Conservation (phyloP, 2,888 invertebrate genomes). For the Troides aeacus region DNA sequence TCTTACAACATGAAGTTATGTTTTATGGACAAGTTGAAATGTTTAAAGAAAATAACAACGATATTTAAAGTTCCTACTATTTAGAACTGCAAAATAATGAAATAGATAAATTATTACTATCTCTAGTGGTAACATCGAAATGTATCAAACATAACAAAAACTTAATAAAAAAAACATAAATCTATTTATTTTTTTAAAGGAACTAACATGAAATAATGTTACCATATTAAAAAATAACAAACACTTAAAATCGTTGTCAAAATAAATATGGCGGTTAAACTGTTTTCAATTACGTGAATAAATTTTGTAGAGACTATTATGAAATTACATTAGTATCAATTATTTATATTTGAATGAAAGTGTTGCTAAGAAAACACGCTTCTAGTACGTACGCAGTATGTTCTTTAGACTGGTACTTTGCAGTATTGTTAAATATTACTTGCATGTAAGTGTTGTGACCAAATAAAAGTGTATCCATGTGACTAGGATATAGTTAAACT, state of each 20-base stretch:
- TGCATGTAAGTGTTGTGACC: conserved; percentile 20
- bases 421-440: conserved; percentile 27
- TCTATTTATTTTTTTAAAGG: not conserved
- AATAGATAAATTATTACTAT: too few relatives aligned
- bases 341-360: not conserved
- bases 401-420: conserved; percentile 24
- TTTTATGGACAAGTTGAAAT: not conserved
- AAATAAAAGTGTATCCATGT: conserved; percentile 12
- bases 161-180: not conserved
- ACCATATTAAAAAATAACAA: not conserved
- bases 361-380: not conserved
- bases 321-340: not conserved
- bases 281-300: too few relatives aligned
- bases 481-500: conserved; percentile 10
- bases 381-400: conserved; percentile 5
- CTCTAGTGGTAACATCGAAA: too few relatives aligned
- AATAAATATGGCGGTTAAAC: not conserved
- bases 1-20: not conserved
- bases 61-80: not conserved
- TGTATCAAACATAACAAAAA: too few relatives aligned
- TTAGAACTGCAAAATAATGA: not conserved
- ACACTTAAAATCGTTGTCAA: not conserved
- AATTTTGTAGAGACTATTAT: not conserved
- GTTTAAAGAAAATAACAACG: not conserved
- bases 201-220: not conserved